Percentiles rank a stretch among this genome's conserved stretches.
phyloP scores from a whole-genome alignment of 2,888 invertebrate species.

The Parnassius apollo region DNA sequence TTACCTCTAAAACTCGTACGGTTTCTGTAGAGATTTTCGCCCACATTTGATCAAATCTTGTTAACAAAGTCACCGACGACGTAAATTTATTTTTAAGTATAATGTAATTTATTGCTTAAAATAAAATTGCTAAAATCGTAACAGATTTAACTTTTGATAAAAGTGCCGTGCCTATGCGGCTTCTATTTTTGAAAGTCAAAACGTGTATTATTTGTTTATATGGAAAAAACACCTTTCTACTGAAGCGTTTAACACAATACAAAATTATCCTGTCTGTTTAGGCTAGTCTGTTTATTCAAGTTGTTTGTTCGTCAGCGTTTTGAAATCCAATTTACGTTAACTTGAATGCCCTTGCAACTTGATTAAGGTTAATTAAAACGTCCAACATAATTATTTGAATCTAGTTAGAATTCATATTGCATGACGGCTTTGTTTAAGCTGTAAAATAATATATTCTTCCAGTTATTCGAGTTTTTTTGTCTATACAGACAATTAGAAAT shows the following conservation, averaged over 20 bases:
- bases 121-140: too few species aligned
- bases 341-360: constrained; percentile 43
- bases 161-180: too few species aligned
- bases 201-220: not conserved
- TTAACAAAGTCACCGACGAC: too few species aligned
- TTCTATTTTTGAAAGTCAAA: not conserved
- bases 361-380: constrained; percentile 56
- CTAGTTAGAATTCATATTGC: constrained; percentile 42
- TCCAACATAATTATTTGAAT: constrained; percentile 61
- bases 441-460: not conserved
- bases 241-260: not conserved
- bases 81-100: too few species aligned
- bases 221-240: not conserved
- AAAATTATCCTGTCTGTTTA: constrained; percentile 14
- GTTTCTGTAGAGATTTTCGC: too few species aligned
- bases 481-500: too few species aligned
- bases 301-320: constrained; percentile 23
- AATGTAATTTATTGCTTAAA: too few species aligned
- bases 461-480: too few species aligned
- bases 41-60: too few species aligned
- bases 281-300: constrained; percentile 6
- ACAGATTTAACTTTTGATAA: too few species aligned
- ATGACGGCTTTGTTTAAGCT: constrained; percentile 2
- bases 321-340: constrained; percentile 53
- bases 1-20: too few species aligned